Evolutionary conservation across 2,113 vertebrate genomes (phyloP).

Genomic region (Hystrix brachyura): DNA sequence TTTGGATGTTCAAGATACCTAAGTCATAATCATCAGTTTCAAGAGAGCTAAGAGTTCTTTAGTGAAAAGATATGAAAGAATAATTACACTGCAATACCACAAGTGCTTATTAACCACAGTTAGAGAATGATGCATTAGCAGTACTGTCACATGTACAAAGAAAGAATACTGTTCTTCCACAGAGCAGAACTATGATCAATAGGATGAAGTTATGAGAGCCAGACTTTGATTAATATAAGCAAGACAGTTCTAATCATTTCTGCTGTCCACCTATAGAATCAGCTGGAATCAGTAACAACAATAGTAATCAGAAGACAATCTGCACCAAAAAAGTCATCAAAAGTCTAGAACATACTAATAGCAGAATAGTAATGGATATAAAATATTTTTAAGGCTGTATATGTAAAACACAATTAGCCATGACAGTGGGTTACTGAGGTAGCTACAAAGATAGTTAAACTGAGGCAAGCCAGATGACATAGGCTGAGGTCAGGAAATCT

Average conservation of each 20-base stretch:
- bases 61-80: background rate
- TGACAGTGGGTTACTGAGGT: background rate
- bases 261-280: background rate
- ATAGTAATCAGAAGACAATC: background rate
- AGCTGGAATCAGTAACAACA: background rate
- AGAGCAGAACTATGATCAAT: background rate
- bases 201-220: background rate
- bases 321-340: background rate
- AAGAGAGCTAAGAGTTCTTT: background rate
- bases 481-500: background rate
- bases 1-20: background rate
- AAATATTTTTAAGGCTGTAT: background rate
- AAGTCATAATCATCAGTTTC: background rate
- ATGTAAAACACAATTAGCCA: background rate
- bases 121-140: background rate
- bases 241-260: background rate
- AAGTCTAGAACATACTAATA: background rate
- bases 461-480: background rate
- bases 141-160: background rate
- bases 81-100: background rate
- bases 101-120: background rate
- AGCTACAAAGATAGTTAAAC: background rate
- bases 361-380: background rate
- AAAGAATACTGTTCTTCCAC: background rate
- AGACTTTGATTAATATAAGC: background rate